A percentile compares a stretch with the other conserved stretches of the same genome.
Evolutionary conservation across 2,888 invertebrate species (phyloP).

Genomic region (Megaustenia siamemsis): DNA sequence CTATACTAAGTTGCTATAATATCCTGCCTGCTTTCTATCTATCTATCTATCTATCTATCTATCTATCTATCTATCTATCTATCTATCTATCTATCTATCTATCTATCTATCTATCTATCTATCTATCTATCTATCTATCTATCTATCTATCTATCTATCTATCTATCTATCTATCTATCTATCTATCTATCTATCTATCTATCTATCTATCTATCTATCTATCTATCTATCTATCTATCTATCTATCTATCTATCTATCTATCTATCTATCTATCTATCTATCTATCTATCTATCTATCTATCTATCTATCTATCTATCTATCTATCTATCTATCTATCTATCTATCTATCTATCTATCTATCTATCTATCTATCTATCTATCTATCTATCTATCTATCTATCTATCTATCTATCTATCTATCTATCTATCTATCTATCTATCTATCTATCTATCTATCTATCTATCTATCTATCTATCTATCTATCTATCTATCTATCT

Average conservation of each 20-base stretch:
- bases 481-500: no score
- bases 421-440: slow-evolving; percentile 4
- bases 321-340: slow-evolving; percentile 1
- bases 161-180: neutral
- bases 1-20: no score
- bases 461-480: neutral
- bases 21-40: no score
- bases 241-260: neutral
- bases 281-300: slow-evolving; percentile 1
- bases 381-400: slow-evolving; percentile 2
- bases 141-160: slow-evolving; percentile 10
- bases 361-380: neutral
- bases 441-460: neutral
- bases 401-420: neutral
- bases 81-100: neutral
- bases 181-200: neutral
- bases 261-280: neutral
- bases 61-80: neutral
- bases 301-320: neutral
- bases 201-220: neutral
- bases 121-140: neutral
- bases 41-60: neutral
- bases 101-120: neutral
- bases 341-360: slow-evolving; percentile 9
- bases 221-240: neutral